A percentile compares a stretch with the other conserved stretches of the same genome.
phyloP scores from a whole-genome alignment of 2,888 invertebrate genomes.

The Hylaea fasciaria region DNA sequence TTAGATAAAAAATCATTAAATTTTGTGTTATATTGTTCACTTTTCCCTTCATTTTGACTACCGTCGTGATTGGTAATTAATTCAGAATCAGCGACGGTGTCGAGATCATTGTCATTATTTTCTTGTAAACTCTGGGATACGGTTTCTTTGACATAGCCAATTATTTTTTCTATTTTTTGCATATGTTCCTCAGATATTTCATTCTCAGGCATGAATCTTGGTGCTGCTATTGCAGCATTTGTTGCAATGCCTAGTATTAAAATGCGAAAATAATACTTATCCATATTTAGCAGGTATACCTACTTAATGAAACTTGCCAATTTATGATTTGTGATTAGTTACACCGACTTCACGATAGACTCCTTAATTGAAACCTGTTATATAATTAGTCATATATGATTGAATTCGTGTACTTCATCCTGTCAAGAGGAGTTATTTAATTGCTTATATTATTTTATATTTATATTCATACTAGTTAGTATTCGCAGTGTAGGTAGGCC shows the following conservation, averaged over 20 bases:
- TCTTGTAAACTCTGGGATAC: background rate
- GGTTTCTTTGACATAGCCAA: background rate
- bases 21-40: background rate
- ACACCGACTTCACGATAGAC: background rate
- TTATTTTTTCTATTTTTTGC: background rate
- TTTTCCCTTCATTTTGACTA: background rate
- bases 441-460: background rate
- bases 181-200: background rate
- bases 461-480: background rate
- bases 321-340: conserved; percentile 1
- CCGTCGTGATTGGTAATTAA: background rate
- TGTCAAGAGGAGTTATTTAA: background rate
- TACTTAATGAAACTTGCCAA: background rate
- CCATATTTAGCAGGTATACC: conserved; percentile 4
- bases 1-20: background rate
- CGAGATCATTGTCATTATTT: background rate
- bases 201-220: background rate
- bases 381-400: conserved; percentile 15
- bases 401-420: background rate
- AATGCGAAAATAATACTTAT: conserved; percentile 1
- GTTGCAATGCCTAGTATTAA: conserved; percentile 4
- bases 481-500: no score
- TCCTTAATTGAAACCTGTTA: conserved; percentile 3
- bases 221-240: background rate
- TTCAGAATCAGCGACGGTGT: no score